Evolutionary conservation across 2,888 invertebrate species (phyloP).

Genomic region (Vannuccia rotundouncinata): DNA sequence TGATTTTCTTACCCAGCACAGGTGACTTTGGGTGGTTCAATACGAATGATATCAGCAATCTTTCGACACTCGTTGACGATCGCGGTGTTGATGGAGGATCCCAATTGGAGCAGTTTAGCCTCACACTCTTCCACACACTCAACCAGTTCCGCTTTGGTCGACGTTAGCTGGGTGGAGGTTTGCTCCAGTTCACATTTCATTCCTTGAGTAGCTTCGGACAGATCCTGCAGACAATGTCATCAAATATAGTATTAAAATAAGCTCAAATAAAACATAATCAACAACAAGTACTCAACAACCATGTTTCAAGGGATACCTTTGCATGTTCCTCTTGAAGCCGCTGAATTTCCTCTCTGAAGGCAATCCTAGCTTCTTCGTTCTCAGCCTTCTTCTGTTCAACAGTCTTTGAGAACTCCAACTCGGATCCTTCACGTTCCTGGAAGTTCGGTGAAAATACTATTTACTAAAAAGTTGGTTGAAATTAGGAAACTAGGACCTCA

Average conservation of each 20-base stretch:
- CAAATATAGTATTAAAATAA: neutral
- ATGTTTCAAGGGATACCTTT: neutral
- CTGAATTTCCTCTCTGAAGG: neutral
- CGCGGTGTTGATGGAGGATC: neutral
- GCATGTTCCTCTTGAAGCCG: neutral
- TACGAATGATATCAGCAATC: neutral
- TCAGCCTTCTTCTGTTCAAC: neutral
- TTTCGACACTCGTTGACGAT: neutral
- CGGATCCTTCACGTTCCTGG: neutral
- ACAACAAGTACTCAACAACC: no score
- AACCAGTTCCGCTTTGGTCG: neutral
- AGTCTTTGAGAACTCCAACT: neutral
- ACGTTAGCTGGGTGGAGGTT: neutral
- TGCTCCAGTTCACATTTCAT: neutral
- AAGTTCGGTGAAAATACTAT: no score
- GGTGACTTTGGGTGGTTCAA: neutral
- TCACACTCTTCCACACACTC: neutral
- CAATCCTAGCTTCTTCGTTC: neutral
- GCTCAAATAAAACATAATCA: no score
- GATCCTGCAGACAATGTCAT: neutral
- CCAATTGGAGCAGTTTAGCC: neutral
- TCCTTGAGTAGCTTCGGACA: neutral
- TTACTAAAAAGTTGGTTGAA: no score
- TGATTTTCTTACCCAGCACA: neutral
- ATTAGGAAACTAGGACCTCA: no score